Evolutionary conservation across 2,113 vertebrate genomes (phyloP).

Genomic region (Nicator chloris): DNA sequence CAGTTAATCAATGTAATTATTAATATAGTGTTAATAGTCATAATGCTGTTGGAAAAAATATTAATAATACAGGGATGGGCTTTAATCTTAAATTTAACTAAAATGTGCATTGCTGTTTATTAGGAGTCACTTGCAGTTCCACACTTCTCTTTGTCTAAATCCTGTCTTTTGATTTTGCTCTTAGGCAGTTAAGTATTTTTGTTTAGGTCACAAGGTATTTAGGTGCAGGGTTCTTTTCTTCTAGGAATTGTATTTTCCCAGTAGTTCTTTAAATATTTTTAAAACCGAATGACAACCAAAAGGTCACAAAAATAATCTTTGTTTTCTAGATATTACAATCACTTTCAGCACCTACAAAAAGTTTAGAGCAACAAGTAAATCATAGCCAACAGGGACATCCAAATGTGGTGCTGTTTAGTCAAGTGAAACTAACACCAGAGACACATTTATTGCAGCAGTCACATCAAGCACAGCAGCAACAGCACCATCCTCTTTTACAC

Average conservation of each 20-base stretch:
- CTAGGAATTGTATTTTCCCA: constrained; percentile 2
- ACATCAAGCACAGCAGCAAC: constrained; percentile 74
- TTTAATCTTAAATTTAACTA: background rate
- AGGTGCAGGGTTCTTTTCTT: background rate
- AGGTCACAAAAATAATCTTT: constrained; percentile 31
- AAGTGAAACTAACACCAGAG: constrained; percentile 77
- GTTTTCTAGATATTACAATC: constrained; percentile 87
- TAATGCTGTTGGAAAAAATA: background rate
- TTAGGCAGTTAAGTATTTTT: background rate
- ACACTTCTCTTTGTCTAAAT: background rate
- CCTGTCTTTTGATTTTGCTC: background rate
- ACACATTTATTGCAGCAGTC: constrained; percentile 77
- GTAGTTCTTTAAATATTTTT: constrained; percentile 28
- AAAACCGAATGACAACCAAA: constrained; percentile 1
- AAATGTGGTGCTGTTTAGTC: constrained; percentile 76
- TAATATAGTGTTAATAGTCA: background rate
- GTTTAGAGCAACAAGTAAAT: constrained; percentile 82
- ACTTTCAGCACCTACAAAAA: constrained; percentile 87
- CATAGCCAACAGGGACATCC: constrained; percentile 81
- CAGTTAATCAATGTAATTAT: background rate
- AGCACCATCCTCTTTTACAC: constrained; percentile 77
- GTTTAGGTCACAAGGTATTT: background rate
- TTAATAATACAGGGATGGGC: background rate
- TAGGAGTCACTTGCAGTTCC: background rate
- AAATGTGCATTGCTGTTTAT: background rate